Base-by-base conservation (phyloP, 1,140 invertebrate species). In the Drosophila saltans region DNA sequence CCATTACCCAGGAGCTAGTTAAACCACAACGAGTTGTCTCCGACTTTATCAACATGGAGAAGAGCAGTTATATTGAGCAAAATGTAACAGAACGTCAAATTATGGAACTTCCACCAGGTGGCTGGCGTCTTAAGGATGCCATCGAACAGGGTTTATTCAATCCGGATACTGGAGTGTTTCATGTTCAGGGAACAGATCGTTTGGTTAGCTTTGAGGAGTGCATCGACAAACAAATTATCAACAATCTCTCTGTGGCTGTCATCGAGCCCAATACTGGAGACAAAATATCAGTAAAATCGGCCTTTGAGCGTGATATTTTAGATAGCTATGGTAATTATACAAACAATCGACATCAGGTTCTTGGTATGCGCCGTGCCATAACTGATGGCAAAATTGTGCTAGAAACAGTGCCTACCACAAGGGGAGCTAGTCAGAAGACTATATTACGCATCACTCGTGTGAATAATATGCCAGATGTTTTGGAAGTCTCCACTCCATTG, bases 201-300 rank as follows among this genome's bases (percentile, higher is more conserved):
- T 92, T 97, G 33, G 94, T 98, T 3, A 96, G 97, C 67, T 96
- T 99, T 77, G 94, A 97, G 92, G 97, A 98, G 92, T 98, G 97
- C 80, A 93, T 98, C 36, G 95, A 96, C 78, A 93, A 97, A 57
- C 95, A 96, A 83, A 96, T 98, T 9, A 96, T 99, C 48, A 96
- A 98, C 92, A 94, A 96, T 2, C 93, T 95, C 64, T 97, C 97
- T 2, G 96, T 96, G 28, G 89, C 94, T 28, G 96, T 97, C 7
- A 92, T 97, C 66, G 97, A 98, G 91, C 94, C 95, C 0, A 94
- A 93, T 70, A 95, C 94, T 55, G 94, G 94, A 60, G 94, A 95
- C 80, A 95, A 95, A 90, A 93, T 97, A 55, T 94, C 96, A 30
- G 92, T 98, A 26, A 92, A 94, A 48, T 94, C 95, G 90, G 97